phyloP scores from a whole-genome alignment of 37 sponge, comb jelly and placozoan genomes.

The Aphrocallistes beatrix region DNA sequence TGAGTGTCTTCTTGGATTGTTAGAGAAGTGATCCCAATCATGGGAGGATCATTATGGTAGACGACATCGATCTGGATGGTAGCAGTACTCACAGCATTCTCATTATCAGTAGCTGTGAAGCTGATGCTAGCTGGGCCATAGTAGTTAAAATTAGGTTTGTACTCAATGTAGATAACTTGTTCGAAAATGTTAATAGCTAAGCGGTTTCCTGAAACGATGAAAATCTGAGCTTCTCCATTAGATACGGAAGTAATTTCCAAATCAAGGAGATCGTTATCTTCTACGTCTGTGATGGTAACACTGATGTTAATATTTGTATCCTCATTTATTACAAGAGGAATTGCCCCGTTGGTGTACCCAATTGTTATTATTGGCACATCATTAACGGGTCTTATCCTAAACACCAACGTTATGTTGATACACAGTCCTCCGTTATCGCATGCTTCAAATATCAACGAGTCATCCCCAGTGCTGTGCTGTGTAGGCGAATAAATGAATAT shows the following conservation, averaged over 20 bases:
- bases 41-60: conserved; percentile 63
- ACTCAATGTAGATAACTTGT: conserved; percentile 39
- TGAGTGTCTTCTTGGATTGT: conserved; percentile 42
- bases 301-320: conserved; percentile 35
- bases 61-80: conserved; percentile 33
- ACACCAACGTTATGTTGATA: conserved; percentile 13
- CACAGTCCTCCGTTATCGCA: conserved; percentile 49
- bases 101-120: conserved; percentile 41
- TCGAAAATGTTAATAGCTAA: background rate
- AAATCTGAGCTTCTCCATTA: conserved; percentile 11
- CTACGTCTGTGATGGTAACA: conserved; percentile 38
- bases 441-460: conserved; percentile 28
- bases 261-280: conserved; percentile 20
- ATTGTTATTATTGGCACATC: conserved; percentile 43
- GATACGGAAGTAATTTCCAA: background rate
- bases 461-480: conserved; percentile 27
- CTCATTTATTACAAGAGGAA: conserved; percentile 24
- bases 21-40: conserved; percentile 40
- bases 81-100: conserved; percentile 26
- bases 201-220: background rate
- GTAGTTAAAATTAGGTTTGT: conserved; percentile 55
- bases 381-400: conserved; percentile 53
- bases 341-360: background rate
- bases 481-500: conserved; percentile 21
- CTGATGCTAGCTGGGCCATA: conserved; percentile 40